Evolutionary conservation across 2,888 invertebrate species (phyloP), one percentile per base, ranked within the genome.

Genomic region (Synergus japonicus): DNA sequence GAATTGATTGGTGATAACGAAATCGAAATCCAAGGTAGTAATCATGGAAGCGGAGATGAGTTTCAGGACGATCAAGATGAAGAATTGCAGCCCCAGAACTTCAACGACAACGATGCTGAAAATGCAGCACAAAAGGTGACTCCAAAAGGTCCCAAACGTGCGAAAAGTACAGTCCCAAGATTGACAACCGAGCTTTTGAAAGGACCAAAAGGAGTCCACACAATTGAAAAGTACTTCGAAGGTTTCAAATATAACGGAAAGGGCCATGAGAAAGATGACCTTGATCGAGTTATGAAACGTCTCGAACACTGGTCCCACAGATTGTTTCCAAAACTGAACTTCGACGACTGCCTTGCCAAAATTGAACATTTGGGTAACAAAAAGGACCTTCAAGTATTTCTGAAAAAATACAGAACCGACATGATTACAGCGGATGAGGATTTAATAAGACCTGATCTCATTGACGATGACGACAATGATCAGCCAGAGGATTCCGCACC

Each of bases 251-350:
- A 96, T 87, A 94, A 95, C 91, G 97, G 97, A 82, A 96, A 96
- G 92, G 97, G 97, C 0, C 93, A 96, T 89, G 98, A 98, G 92
- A 95, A 95, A 85, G 94, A 95, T 76, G 98, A 99, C 92, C 92
- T 99, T 60, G 95, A 96, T 86, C 92, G 95, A 82, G 93, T 98
- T 0, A 94, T 99, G 93, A 95, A 96, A 78, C 95, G 95, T 79
- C 91, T 98, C 78, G 97, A 98, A 88, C 97, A 98, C 90, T 99
- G 99, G 99, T 96, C 96, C 0, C 98, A 98, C 92, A 94, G 98
- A 76, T 92, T 99, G 84, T 98, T 96, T 92, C 98, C 99, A 0
- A 97, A 96, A 89, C 96, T 96, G 89, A 94, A 95, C 15, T 99
- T 98, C 92, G 96, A 96, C 89, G 98, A 98, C 91, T 96, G 97